Evolutionary conservation across 2,888 invertebrate genomes (phyloP).

Genomic region (Caradrina kadenii): DNA sequence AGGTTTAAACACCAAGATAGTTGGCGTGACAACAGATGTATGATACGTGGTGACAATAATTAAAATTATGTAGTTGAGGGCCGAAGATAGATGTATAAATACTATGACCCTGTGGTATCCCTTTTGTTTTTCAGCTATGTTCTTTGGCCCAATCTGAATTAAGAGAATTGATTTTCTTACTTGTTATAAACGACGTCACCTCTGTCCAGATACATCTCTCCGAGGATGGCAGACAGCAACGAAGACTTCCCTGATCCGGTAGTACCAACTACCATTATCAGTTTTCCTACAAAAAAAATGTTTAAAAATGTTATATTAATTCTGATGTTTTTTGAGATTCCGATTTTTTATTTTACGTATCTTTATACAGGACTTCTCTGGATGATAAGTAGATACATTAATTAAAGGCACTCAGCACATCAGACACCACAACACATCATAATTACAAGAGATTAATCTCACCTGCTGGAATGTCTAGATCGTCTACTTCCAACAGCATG

Average conservation of each 20-base stretch:
- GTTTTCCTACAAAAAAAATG: slow-evolving; percentile 85
- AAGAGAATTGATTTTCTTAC: slow-evolving; percentile 78
- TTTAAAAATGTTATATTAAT: no score
- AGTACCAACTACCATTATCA: slow-evolving; percentile 94
- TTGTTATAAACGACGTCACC: slow-evolving; percentile 92
- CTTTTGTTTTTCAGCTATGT: not conserved
- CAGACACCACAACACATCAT: no score
- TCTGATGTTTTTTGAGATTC: no score
- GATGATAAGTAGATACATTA: no score
- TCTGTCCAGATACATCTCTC: slow-evolving; percentile 93
- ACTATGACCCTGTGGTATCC: not conserved
- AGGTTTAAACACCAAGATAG: no score
- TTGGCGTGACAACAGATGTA: no score
- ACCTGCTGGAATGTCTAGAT: slow-evolving; percentile 85
- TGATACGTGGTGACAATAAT: not conserved
- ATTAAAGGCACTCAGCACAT: no score
- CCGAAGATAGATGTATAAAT: slow-evolving; percentile 10
- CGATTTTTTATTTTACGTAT: no score
- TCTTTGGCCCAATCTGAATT: not conserved
- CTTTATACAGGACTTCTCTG: no score
- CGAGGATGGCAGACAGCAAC: slow-evolving; percentile 93
- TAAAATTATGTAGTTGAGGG: not conserved
- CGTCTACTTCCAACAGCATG: slow-evolving; percentile 80
- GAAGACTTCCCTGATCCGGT: slow-evolving; percentile 96
- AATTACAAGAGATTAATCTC: slow-evolving; percentile 17